phyloP scores from a whole-genome alignment of 2,888 invertebrate species.

The Stegana nigrithorax region DNA sequence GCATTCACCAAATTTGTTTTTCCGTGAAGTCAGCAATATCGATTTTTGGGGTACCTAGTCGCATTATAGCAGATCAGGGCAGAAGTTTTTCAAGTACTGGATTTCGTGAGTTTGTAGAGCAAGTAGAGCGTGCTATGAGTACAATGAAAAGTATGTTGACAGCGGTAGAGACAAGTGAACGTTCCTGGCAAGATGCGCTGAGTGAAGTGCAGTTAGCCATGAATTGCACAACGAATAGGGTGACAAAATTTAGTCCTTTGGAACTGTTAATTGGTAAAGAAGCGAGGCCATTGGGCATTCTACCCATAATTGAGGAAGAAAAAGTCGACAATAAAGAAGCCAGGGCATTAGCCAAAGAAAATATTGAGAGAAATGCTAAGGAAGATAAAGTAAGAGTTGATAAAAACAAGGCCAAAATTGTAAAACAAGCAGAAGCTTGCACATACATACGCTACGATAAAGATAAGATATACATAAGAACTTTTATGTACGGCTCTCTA shows the following conservation, averaged over 20 bases:
- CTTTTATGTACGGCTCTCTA: no score
- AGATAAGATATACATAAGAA: no score
- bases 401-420: slow-evolving; percentile 17
- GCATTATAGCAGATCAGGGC: slow-evolving; percentile 23
- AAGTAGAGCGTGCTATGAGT: slow-evolving; percentile 17
- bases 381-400: slow-evolving; percentile 18
- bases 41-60: slow-evolving; percentile 13
- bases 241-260: slow-evolving; percentile 21
- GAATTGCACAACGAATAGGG: slow-evolving; percentile 19
- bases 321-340: slow-evolving; percentile 12
- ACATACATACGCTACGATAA: no score
- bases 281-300: no score
- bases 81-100: slow-evolving; percentile 18
- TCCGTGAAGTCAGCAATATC: background rate
- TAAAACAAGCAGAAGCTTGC: no score
- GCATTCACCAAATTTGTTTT: background rate
- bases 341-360: slow-evolving; percentile 19
- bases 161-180: slow-evolving; percentile 22
- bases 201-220: slow-evolving; percentile 21
- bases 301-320: slow-evolving; percentile 16
- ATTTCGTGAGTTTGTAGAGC: slow-evolving; percentile 24
- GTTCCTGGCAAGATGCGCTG: slow-evolving; percentile 22
- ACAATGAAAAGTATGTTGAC: slow-evolving; percentile 23
- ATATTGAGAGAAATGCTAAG: slow-evolving; percentile 21
- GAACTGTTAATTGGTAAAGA: slow-evolving; percentile 21